phyloP scores from a whole-genome alignment of 2,888 invertebrate genomes.

The Nomada goodeniana region DNA sequence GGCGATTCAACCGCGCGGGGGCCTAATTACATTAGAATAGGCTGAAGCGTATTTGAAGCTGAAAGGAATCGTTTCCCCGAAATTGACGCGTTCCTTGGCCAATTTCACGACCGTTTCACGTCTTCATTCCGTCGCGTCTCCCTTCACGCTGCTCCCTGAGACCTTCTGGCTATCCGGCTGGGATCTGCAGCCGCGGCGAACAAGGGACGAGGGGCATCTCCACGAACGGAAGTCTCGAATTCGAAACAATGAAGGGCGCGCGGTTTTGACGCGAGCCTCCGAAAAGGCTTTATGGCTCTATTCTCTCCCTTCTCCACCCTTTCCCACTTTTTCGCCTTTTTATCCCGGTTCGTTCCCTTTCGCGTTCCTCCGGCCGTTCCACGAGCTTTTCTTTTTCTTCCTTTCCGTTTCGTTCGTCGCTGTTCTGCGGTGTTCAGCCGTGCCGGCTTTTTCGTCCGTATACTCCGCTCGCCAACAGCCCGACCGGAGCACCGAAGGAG shows the following conservation, averaged over 20 bases:
- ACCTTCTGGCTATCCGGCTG: conserved; percentile 2
- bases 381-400: conserved; percentile 14
- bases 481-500: conserved; percentile 15
- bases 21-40: conserved; percentile 49
- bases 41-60: conserved; percentile 3
- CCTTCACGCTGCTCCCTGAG: background rate
- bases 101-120: conserved; percentile 50
- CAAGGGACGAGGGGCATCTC: background rate
- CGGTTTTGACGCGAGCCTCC: conserved; percentile 70
- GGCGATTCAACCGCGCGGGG: conserved; percentile 23
- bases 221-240: conserved; percentile 79
- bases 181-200: background rate
- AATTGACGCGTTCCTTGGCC: conserved; percentile 20
- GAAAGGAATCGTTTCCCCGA: conserved; percentile 21
- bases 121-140: conserved; percentile 53
- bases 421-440: conserved; percentile 24
- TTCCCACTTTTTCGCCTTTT: conserved; percentile 32
- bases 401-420: conserved; percentile 28
- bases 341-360: conserved; percentile 11
- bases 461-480: conserved; percentile 28
- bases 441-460: conserved; percentile 45
- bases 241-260: conserved; percentile 77
- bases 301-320: conserved; percentile 60
- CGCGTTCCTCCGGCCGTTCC: conserved; percentile 5
- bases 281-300: conserved; percentile 81